phyloP scores from a whole-genome alignment of 1,140 invertebrate genomes.

The Drosophila repleta region DNA sequence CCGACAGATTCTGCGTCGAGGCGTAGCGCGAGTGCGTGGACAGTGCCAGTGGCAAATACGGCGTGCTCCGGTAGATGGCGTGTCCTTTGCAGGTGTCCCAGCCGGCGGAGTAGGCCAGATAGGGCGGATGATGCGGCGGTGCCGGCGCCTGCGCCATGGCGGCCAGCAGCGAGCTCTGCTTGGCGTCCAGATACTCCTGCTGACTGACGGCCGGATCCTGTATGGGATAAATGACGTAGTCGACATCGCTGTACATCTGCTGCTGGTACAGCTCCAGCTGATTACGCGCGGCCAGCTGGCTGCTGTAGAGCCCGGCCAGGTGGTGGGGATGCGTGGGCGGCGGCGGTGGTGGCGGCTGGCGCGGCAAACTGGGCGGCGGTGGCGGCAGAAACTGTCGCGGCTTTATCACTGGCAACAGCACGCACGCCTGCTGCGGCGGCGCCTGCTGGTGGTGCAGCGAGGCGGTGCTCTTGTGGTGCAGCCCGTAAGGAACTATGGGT shows the following conservation, averaged over 20 bases:
- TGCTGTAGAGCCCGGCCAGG: constrained; percentile 87
- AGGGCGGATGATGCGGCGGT: constrained; percentile 85
- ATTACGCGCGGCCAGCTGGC: constrained; percentile 89
- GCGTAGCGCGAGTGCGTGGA: constrained; percentile 88
- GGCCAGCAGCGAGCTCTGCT: constrained; percentile 88
- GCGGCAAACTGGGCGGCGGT: constrained; percentile 84
- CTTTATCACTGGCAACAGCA: constrained; percentile 82
- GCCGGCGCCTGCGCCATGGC: constrained; percentile 86
- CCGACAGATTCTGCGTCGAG: constrained; percentile 90
- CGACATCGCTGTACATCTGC: constrained; percentile 94
- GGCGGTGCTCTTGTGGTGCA: constrained; percentile 80
- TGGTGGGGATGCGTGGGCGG: constrained; percentile 76
- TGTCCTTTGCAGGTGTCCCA: constrained; percentile 87
- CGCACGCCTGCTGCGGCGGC: constrained; percentile 78
- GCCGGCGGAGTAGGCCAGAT: constrained; percentile 81
- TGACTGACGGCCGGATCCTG: constrained; percentile 94
- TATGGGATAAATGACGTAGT: constrained; percentile 94
- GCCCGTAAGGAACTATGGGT: constrained; percentile 77
- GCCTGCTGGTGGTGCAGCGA: constrained; percentile 68
- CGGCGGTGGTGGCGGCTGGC: constrained; percentile 85
- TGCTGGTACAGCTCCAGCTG: constrained; percentile 93
- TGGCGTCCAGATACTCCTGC: constrained; percentile 95
- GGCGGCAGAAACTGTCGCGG: constrained; percentile 84
- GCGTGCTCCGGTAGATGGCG: constrained; percentile 91
- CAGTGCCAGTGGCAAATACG: constrained; percentile 88